Base-by-base conservation (phyloP, 2,797 vertebrate genomes). In the Micropoecilia bifurca region DNA sequence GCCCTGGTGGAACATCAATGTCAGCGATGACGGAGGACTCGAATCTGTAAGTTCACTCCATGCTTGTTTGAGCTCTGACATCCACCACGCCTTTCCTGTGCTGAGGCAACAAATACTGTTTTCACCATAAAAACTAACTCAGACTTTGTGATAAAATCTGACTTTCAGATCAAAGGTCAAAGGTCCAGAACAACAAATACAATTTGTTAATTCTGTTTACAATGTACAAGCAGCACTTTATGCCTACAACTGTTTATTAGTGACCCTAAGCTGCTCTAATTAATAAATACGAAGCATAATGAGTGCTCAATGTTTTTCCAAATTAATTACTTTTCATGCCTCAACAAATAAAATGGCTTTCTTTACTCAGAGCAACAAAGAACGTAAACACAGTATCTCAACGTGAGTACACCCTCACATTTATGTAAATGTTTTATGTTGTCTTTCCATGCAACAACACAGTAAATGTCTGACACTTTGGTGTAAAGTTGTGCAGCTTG, bases 61-160 rank as follows among this genome's bases (percentile, higher is more conserved):
- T 46, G 76, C 80, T 90, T 79, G 76, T 83, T 74, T 87, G 82
- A 89, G 79, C 87, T 83, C 75, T 74, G 78, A 92, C 36, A 86
- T 78, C 36, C 36, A 82, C 71, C 13, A 48, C 47, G 74, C 77
- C 43, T 84, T 74, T 72, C 78, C 72, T 41, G 41, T 41, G 79
- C 41, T 55, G 74, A 53, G 30, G 48, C 74, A 78, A 36, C 28
- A 55, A 84, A 87, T 41, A 76, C 79, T 30, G 57, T n/a, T 77
- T 75, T 41, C n/a, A 28, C 22, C 33, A 48, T 69, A 76, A 74
- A 81, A 83, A 73, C 73, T 75, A 77, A 68, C 46, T 43, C 39
- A 39, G 9, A 69, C 4, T 43, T 43, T 69, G 39, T 71, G 68
- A 43, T n/a, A 6, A n/a, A 69, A 69, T 43, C 25, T 6, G 2